Percentiles rank a stretch among this genome's conserved stretches.
Evolutionary conservation across 2,888 invertebrate species (phyloP).

Genomic region (Agonopterix alstromeriana): DNA sequence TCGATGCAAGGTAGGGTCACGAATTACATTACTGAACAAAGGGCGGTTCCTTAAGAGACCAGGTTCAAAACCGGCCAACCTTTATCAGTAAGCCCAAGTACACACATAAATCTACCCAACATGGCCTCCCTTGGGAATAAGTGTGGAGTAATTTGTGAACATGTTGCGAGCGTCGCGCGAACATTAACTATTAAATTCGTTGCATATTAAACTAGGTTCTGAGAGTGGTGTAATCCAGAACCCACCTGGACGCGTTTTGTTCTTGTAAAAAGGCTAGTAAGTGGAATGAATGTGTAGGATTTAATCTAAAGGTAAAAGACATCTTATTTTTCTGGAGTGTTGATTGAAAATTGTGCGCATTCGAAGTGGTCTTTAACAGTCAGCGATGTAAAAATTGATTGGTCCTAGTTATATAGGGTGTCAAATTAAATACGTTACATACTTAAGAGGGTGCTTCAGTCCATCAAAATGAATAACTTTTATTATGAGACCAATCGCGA

Average conservation of each 20-base stretch:
- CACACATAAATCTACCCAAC: conserved; percentile 61
- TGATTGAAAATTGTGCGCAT: too few relatives aligned
- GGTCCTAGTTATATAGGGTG: too few relatives aligned
- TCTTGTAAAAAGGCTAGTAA: conserved; percentile 35
- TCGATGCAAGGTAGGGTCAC: neutral
- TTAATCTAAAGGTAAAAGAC: too few relatives aligned
- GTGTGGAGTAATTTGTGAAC: conserved; percentile 70
- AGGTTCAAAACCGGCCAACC: conserved; percentile 35
- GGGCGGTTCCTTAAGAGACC: conserved; percentile 33
- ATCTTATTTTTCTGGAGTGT: too few relatives aligned
- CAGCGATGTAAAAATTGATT: too few relatives aligned
- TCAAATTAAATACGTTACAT: too few relatives aligned
- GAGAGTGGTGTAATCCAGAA: conserved; percentile 53
- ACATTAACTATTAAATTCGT: conserved; percentile 76
- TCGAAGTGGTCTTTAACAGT: too few relatives aligned
- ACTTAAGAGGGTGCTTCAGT: too few relatives aligned
- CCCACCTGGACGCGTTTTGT: conserved; percentile 36
- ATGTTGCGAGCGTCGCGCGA: conserved; percentile 54
- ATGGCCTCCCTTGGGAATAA: conserved; percentile 52
- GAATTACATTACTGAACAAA: neutral
- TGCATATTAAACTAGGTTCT: conserved; percentile 71
- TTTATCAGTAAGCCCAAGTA: conserved; percentile 52
- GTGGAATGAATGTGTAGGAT: conserved; percentile 3
- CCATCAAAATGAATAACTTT: too few relatives aligned
- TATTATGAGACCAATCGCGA: too few relatives aligned